Evolutionary conservation across 2,888 invertebrate genomes (phyloP).

Genomic region (Coelogynopora nodosa): DNA sequence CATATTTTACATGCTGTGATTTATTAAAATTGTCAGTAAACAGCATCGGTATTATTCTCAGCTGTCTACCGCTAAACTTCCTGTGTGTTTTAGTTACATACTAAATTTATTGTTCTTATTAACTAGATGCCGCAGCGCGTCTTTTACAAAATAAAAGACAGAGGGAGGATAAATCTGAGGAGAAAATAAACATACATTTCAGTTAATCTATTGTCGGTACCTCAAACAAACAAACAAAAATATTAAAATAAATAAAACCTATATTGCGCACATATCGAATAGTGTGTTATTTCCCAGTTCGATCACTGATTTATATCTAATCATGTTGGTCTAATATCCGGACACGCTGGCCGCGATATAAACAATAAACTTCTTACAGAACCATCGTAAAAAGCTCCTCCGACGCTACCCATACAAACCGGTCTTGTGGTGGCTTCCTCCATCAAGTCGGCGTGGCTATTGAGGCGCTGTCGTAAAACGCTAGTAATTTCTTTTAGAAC

Average conservation of each 20-base stretch:
- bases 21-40: not conserved
- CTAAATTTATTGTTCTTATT: too few relatives aligned
- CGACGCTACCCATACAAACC: not conserved
- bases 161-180: too few relatives aligned
- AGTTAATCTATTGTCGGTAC: not conserved
- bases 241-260: not conserved
- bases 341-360: not conserved
- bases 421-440: too few relatives aligned
- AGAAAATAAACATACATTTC: too few relatives aligned
- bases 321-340: not conserved
- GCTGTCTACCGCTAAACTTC: not conserved
- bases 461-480: not conserved
- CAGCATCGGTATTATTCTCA: not conserved
- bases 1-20: too few relatives aligned
- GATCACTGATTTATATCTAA: conserved; percentile 23
- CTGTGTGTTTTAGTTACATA: too few relatives aligned
- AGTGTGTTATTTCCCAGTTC: not conserved
- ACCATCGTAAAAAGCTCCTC: conserved; percentile 11
- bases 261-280: not conserved
- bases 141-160: too few relatives aligned
- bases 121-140: too few relatives aligned
- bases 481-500: not conserved
- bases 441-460: not conserved
- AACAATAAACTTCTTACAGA: conserved; percentile 5
- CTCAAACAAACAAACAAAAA: conserved; percentile 4